Evolutionary conservation across 1,140 invertebrate genomes (phyloP).

Genomic region (Aphidius ervi): DNA sequence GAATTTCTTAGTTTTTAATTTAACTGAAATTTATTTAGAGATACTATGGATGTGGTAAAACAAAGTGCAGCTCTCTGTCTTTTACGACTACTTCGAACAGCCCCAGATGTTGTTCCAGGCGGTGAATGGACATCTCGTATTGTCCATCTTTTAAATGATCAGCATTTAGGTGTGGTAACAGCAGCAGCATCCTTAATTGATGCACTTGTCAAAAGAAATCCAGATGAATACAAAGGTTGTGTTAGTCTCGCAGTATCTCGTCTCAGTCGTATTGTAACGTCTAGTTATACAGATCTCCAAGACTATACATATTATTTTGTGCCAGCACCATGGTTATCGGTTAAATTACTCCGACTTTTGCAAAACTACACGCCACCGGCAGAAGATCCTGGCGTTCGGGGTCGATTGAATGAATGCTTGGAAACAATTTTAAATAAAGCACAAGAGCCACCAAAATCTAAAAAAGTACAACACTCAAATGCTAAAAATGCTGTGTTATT

Average conservation of each 20-base stretch:
- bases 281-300: conserved; percentile 96
- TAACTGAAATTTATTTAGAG: conserved; percentile 56
- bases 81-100: conserved; percentile 86
- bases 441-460: conserved; percentile 98
- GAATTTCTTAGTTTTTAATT: conserved; percentile 3
- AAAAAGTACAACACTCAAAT: conserved; percentile 99
- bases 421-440: conserved; percentile 99
- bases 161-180: conserved; percentile 98
- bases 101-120: conserved; percentile 90
- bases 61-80: conserved; percentile 98
- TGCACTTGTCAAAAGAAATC: conserved; percentile 96
- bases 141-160: conserved; percentile 97
- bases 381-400: conserved; percentile 92
- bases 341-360: conserved; percentile 91
- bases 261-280: conserved; percentile 93
- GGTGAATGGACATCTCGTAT: conserved; percentile 99
- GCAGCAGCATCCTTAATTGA: conserved; percentile 97
- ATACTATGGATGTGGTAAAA: conserved; percentile 99
- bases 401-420: conserved; percentile 94
- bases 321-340: conserved; percentile 98
- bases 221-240: conserved; percentile 99
- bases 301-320: conserved; percentile 99
- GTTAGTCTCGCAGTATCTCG: conserved; percentile 96
- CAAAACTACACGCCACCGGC: conserved; percentile 97
- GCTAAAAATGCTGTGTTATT: conserved; percentile 99